phyloP scores from a whole-genome alignment of 2,113 vertebrate genomes.

The Microcebus jonahi region DNA sequence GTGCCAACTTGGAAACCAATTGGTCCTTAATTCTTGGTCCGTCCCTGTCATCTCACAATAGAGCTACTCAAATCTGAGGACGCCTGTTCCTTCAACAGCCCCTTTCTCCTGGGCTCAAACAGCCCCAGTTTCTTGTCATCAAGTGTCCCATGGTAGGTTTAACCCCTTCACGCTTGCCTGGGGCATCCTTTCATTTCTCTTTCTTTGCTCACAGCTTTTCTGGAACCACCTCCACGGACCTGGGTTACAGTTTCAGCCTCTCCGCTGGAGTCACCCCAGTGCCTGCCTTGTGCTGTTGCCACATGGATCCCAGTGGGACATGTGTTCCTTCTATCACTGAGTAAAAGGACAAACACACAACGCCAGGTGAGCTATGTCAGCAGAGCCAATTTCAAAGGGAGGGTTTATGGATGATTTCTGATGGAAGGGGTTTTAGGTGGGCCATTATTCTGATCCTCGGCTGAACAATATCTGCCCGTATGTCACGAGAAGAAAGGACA shows the following conservation, averaged over 20 bases:
- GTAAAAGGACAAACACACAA: not conserved
- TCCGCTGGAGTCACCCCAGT: accelerated
- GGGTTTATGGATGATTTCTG: not conserved
- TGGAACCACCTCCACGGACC: not conserved
- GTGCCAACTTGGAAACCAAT: not conserved
- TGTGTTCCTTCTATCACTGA: not conserved
- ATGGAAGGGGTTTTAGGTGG: not conserved
- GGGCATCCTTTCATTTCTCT: not conserved
- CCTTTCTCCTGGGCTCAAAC: not conserved
- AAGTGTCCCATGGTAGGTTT: not conserved
- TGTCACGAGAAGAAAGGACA: not conserved
- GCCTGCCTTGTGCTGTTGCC: not conserved
- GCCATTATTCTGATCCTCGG: not conserved
- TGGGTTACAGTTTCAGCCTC: not conserved
- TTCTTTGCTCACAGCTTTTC: not conserved
- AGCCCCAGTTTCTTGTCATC: not conserved
- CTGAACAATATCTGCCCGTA: not conserved
- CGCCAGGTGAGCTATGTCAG: not conserved
- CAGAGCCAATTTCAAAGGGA: not conserved
- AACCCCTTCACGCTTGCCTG: not conserved
- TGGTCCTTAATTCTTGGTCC: not conserved
- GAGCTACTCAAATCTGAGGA: not conserved
- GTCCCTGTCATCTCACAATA: not conserved
- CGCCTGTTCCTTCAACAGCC: not conserved
- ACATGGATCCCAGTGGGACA: accelerated